Percentiles rank a stretch among this genome's conserved stretches.
Conservation (phyloP, 2,113 vertebrate genomes). For the Siphamia tubifer region DNA sequence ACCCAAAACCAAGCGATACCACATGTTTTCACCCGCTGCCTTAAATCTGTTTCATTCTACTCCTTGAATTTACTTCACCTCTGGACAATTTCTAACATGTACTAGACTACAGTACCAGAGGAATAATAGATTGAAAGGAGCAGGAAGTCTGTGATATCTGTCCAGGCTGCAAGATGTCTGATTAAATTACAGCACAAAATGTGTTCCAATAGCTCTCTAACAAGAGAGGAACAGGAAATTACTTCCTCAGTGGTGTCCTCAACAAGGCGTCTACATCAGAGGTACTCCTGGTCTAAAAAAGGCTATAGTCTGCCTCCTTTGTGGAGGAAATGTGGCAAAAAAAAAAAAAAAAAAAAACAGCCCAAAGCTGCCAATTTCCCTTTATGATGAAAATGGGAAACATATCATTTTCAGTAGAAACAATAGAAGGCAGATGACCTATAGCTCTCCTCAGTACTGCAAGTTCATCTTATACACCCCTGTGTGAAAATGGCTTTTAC, state of each 20-base stretch:
- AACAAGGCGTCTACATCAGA: slow-evolving; percentile 3
- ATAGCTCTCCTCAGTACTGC: not conserved
- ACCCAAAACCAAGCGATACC: not conserved
- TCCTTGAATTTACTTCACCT: not conserved
- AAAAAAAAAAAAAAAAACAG: not conserved
- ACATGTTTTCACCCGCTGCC: not conserved
- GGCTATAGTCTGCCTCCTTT: not conserved
- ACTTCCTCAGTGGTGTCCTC: slow-evolving; percentile 38
- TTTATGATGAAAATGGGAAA: not conserved
- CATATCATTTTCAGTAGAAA: not conserved
- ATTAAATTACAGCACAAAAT: slow-evolving; percentile 57
- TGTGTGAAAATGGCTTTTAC: not conserved
- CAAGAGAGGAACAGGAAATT: slow-evolving; percentile 49
- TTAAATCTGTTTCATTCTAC: not conserved
- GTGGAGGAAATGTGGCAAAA: slow-evolving; percentile 1
- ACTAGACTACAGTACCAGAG: not conserved
- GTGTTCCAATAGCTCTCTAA: slow-evolving; percentile 36
- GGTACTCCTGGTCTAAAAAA: slow-evolving; percentile 15
- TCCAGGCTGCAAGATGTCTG: slow-evolving; percentile 37
- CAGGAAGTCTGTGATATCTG: slow-evolving; percentile 40
- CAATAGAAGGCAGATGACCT: not conserved
- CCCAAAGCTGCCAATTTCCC: not conserved
- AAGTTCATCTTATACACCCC: not conserved
- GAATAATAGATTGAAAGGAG: slow-evolving; percentile 43
- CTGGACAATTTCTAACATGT: not conserved